phyloP scores from a whole-genome alignment of 2,797 vertebrate genomes.

The Heterohyrax brucei region DNA sequence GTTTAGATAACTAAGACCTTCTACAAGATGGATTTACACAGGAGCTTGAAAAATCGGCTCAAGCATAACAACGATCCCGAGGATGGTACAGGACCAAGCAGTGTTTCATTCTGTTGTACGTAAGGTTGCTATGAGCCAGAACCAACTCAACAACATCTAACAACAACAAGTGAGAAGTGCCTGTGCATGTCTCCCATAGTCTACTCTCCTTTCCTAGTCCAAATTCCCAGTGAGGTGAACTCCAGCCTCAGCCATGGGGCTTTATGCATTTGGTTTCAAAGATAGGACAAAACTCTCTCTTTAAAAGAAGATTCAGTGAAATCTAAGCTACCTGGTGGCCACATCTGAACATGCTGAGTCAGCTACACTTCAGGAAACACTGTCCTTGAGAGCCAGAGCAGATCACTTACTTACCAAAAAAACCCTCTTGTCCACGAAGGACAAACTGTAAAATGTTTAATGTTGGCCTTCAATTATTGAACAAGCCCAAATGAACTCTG shows the following conservation, averaged over 20 bases:
- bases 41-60: no score
- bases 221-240: neutral
- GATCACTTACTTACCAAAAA: conserved; percentile 74
- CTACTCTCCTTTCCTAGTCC: neutral
- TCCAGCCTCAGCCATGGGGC: neutral
- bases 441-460: conserved; percentile 76
- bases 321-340: conserved; percentile 49
- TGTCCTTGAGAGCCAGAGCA: conserved; percentile 38
- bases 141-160: no score
- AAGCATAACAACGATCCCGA: no score
- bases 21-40: no score
- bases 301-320: conserved; percentile 57
- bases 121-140: no score
- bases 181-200: neutral
- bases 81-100: no score
- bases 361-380: conserved; percentile 80
- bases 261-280: neutral
- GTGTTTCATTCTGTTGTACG: no score
- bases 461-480: conserved; percentile 82
- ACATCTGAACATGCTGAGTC: conserved; percentile 64
- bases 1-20: no score
- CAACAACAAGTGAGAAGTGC: neutral
- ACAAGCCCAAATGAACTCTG: conserved; percentile 69
- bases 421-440: conserved; percentile 64
- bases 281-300: neutral